Evolutionary conservation across 2,888 invertebrate genomes (phyloP).

Genomic region (Sminthurides aquaticus): DNA sequence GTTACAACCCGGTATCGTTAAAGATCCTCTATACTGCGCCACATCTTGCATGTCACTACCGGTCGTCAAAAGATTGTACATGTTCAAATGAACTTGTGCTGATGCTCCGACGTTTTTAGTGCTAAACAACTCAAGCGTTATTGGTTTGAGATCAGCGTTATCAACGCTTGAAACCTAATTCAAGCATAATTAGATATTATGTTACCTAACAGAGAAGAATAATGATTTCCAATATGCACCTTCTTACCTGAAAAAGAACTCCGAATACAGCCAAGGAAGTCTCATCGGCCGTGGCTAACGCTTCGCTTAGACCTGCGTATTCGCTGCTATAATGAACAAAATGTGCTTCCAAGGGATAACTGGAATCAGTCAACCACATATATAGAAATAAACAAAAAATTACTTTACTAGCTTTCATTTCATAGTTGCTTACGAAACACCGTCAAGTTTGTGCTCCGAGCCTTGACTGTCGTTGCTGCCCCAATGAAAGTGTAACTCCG

Average conservation of each 20-base stretch:
- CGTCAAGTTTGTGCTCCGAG: conserved; percentile 7
- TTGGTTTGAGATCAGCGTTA: too few species aligned
- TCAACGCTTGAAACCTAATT: too few species aligned
- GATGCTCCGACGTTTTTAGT: too few species aligned
- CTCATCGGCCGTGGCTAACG: background rate
- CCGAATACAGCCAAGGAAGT: background rate
- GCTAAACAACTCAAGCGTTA: too few species aligned
- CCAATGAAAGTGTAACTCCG: conserved; percentile 13
- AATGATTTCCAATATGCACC: too few species aligned
- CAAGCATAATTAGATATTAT: too few species aligned
- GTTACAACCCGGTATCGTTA: too few species aligned
- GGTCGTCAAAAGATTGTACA: too few species aligned
- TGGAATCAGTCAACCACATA: background rate
- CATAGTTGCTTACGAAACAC: background rate
- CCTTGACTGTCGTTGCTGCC: background rate
- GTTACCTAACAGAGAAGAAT: too few species aligned
- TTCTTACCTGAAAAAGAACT: background rate
- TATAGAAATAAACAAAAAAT: conserved; percentile 5
- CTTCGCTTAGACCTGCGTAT: background rate
- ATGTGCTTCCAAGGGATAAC: background rate
- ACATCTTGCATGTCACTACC: too few species aligned
- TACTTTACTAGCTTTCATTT: background rate
- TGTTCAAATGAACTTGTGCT: too few species aligned
- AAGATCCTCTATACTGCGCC: too few species aligned
- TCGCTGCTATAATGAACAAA: background rate